Evolutionary conservation across 2,113 vertebrate species (phyloP), one percentile per base, ranked within the genome.

Genomic region (Sylvietta virens): DNA sequence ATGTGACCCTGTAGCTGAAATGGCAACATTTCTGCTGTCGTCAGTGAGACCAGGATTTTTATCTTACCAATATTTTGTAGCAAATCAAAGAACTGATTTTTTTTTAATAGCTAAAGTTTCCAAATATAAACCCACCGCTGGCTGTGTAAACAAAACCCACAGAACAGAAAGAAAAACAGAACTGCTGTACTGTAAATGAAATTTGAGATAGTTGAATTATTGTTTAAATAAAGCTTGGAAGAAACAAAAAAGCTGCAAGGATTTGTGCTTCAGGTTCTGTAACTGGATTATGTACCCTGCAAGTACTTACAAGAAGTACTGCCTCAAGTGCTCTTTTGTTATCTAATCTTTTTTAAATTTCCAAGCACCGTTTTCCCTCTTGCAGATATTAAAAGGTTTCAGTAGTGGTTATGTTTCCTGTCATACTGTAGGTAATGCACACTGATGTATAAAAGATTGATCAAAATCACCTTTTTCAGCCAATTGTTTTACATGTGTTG

Each of bases 321-420:
- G 69, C 81, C 65, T 88, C 74, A 90, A 95, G 88, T 69, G 65
- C 81, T 96, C 79, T 86, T 89, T 92, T 7, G 72, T 95, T 97
- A 97, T 97, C 97, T 96, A 95, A 96, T 95, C 88, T 96, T 95
- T 83, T 71, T 81, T 3, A 81, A 88, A 87, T 91, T 96, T 95
- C 86, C 90, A 93, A 94, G 94, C 30, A 81, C 78, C 13, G 0
- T 96, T 97, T 87, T 97, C 81, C 83, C 57, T 86, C 72, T 64
- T 93, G 78, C 88, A 93, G 90, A 86, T 92, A 95, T 88, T 95
- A 94, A 96, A 97, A 93, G 72, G 79, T 97, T 96, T 94, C 92
- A 92, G 86, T 81, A 84, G 69, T 48, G 57, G 87, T 81, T 97
- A 60, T 91, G 61, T 93, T 97, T 97, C 95, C 93, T 95, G 90